Evolutionary conservation across 2,797 vertebrate species (phyloP), one percentile per base, ranked within the genome.

Genomic region (Bradypodion ventrale): DNA sequence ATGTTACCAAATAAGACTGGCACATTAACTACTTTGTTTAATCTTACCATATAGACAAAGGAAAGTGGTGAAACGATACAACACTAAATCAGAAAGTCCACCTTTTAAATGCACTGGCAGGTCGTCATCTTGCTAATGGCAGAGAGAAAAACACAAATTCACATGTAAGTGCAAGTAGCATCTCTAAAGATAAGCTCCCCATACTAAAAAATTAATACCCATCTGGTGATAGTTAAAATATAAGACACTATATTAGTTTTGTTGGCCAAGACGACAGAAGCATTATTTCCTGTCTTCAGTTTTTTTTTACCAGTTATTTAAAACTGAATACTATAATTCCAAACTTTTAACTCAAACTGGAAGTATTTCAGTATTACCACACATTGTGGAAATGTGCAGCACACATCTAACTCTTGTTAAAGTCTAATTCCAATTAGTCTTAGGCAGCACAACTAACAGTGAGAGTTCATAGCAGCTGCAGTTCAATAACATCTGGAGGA

Each of bases 51-150:
- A 1, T 78, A 97, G 0, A 0, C 96, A 87, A 46, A 99, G 90
- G 2, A 59, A 23, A 95, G 97, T 96, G 0, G 98, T 99, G 6
- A 92, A 2, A 75, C 95, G 96, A 92, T 98, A 99, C 59, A 99
- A 93, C 52, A 99, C 1, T 10, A 92, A 87, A 85, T 99, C 98
- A 0, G 19, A 15, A 4, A 69, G 0, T 2, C 98, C 98, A 44
- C 97, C 98, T 90, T 99, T 99, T 2, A 99, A 91, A 89, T 99
- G 92, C 66, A 99, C 91, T 0, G 98, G 98, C 13, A 98, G 52
- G 27, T 96, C 98, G 90, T 99, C 97, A 86, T 99, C 97, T 89
- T 97, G 98, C 98, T 99, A 93, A 81, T 15, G 80, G 56, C 60
- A 85, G 32, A 19, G n/a, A 81, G 8, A 69, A 59, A 81, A 12